These are phyloP conservation scores for Brachyptera putata DNA, from an alignment of 2,888 invertebrate species.

Conservation along the genomic window DNA sequence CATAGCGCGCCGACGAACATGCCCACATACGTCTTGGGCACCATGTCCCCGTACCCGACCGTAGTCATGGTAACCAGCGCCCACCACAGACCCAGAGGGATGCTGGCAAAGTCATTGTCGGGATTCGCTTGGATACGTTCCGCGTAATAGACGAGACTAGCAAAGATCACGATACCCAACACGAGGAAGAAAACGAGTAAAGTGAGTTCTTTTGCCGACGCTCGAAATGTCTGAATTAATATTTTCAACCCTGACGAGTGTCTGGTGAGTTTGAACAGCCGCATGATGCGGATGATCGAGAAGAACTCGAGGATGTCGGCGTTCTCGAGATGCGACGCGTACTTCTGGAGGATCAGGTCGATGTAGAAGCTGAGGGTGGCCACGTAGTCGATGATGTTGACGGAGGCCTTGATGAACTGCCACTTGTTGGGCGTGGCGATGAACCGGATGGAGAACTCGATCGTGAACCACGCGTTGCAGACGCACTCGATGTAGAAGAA, in stretches of 20 bases:
- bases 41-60: constrained; percentile 98
- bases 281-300: constrained; percentile 95
- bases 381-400: constrained; percentile 98
- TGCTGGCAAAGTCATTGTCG: constrained; percentile 96
- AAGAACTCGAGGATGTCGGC: constrained; percentile 97
- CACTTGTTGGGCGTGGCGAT: constrained; percentile 84
- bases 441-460: constrained; percentile 90
- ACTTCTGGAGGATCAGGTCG: constrained; percentile 83
- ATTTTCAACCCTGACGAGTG: constrained; percentile 98
- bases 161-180: constrained; percentile 96
- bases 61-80: constrained; percentile 99
- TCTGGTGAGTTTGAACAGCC: constrained; percentile 93
- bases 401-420: constrained; percentile 91
- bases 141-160: constrained; percentile 96
- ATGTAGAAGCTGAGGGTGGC: constrained; percentile 98
- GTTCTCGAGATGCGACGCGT: constrained; percentile 87
- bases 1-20: constrained; percentile 99
- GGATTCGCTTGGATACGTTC: constrained; percentile 94
- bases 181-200: constrained; percentile 96
- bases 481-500: constrained; percentile 99
- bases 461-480: constrained; percentile 99
- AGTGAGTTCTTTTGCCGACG: constrained; percentile 94
- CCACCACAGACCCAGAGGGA: constrained; percentile 98
- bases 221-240: constrained; percentile 95
- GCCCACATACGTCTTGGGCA: constrained; percentile 95